Conservation (phyloP, 1,140 invertebrate genomes). For the Chironomus striatipennis region DNA sequence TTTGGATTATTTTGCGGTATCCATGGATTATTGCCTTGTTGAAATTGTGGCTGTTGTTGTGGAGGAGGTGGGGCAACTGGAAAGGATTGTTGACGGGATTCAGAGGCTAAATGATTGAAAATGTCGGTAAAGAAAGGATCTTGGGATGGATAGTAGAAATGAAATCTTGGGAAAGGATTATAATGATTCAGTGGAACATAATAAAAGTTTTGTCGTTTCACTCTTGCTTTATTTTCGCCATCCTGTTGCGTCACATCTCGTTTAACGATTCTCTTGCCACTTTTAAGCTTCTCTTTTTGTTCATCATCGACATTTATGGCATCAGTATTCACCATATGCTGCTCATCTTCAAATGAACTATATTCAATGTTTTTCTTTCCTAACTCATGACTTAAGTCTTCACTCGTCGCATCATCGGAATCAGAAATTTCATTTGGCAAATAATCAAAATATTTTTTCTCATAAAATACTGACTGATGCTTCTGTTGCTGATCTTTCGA, state of each 20-base stretch:
- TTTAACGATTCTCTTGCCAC: background rate
- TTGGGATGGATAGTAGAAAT: background rate
- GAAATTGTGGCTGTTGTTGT: background rate
- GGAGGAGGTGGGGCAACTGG: background rate
- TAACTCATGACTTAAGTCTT: background rate
- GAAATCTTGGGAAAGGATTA: background rate
- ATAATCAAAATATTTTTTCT: constrained; percentile 27
- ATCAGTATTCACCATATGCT: background rate
- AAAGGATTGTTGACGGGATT: background rate
- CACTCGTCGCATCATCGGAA: background rate
- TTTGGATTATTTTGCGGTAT: background rate
- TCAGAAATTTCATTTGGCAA: constrained; percentile 23
- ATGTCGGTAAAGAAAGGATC: background rate
- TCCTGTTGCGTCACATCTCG: background rate
- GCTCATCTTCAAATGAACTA: background rate
- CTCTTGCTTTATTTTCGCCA: background rate
- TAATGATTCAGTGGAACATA: constrained; percentile 9
- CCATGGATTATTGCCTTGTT: background rate
- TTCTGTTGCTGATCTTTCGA: background rate
- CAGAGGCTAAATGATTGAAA: background rate
- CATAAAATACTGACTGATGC: background rate
- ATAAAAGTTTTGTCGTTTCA: background rate
- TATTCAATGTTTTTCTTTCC: background rate
- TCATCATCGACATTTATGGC: too few species aligned
- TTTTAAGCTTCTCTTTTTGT: too few species aligned